Evolutionary conservation across 2,797 vertebrate genomes (phyloP), one percentile per base, ranked within the genome.

Genomic region (Coendou prehensilis): DNA sequence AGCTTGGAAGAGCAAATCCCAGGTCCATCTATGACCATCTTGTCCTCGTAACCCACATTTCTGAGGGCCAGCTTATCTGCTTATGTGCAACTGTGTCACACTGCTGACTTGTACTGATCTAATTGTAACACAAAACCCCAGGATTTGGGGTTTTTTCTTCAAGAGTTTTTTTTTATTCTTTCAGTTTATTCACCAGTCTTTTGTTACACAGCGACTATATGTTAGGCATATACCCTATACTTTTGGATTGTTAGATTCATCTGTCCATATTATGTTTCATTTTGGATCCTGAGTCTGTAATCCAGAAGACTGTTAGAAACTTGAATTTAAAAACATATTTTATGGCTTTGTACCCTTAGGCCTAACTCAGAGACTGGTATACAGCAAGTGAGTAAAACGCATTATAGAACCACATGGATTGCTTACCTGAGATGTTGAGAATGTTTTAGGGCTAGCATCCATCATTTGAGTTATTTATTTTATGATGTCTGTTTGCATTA

Each of bases 281-380:
- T 89, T 93, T 90, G 56, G 61, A 56, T 90, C 79, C 26, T 57
- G 61, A 69, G 67, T 93, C 20, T 56, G 4, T 73, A 47, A 83
- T 69, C 52, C 37, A 41, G 15, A 63, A 79, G 26, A 64, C 37
- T 41, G 8, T 13, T n/a, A 87, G n/a, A 23, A 79, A 59, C 30
- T 78, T 71, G 47, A 54, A 56, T 30, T 69, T 95, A 45, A 78
- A 87, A 87, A 37, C 4, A 22, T 61, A 20, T 30, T 45, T 79
- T 89, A 64, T 82, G 30, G 33, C 15, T 89, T 67, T 82, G 47
- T 50, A 56, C 73, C 30, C 47, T 63, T 23, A 57, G 41, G 18
- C 6, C 26, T 87, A 69, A 11, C 50, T 64, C 45, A 76, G 9
- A 87, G 33, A n/a, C 7, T 28, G 3, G 8, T 52, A 45, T n/a